These are phyloP conservation scores for Eucera pruinosa DNA, from an alignment of 2,888 invertebrate genomes.

Conservation along the genomic window DNA sequence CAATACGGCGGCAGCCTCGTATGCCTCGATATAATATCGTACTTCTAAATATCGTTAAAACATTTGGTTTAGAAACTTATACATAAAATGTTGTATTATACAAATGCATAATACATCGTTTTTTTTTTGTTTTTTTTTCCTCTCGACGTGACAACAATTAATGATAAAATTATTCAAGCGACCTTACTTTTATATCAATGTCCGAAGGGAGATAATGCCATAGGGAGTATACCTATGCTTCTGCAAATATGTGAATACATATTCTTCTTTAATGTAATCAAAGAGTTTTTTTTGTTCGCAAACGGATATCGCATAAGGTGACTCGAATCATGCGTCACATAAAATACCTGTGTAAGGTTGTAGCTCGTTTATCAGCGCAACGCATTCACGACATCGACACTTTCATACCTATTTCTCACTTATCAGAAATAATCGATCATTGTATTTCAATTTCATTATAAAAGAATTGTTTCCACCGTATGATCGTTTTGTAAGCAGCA, in stretches of 20 bases:
- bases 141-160: slow-evolving; percentile 43
- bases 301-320: not conserved
- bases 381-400: too few species aligned
- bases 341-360: slow-evolving; percentile 16
- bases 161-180: slow-evolving; percentile 47
- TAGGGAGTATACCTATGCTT: slow-evolving; percentile 25
- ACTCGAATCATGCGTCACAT: slow-evolving; percentile 12
- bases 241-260: slow-evolving; percentile 16
- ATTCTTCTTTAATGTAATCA: slow-evolving; percentile 9
- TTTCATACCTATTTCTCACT: too few species aligned
- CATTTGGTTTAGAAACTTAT: slow-evolving; percentile 51
- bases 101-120: slow-evolving; percentile 41
- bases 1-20: slow-evolving; percentile 34
- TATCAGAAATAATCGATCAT: too few species aligned
- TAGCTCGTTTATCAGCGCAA: too few species aligned
- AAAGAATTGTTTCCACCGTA: too few species aligned
- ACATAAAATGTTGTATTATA: slow-evolving; percentile 39
- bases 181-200: slow-evolving; percentile 25
- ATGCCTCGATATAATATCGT: slow-evolving; percentile 44
- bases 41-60: slow-evolving; percentile 52
- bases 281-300: slow-evolving; percentile 17
- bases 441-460: too few species aligned
- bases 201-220: slow-evolving; percentile 8
- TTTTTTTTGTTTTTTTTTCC: too few species aligned
- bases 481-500: too few species aligned